phyloP scores from a whole-genome alignment of 1,140 invertebrate genomes.

The Papilio xuthus region DNA sequence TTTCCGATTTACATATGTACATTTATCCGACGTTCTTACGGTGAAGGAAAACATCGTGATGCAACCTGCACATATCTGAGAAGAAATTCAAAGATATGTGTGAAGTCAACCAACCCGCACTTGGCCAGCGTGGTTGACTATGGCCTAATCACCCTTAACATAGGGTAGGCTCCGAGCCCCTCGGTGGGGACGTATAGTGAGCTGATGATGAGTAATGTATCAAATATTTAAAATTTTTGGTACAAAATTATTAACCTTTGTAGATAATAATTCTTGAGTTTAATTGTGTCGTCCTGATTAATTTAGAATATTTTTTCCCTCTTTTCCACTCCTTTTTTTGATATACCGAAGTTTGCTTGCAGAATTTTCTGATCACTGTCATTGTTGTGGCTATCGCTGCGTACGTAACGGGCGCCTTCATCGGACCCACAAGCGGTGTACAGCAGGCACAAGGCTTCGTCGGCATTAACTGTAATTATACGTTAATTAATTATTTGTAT shows the following conservation, averaged over 20 bases:
- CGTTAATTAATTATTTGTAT: background rate
- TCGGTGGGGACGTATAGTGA: too few relatives aligned
- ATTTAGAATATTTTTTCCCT: background rate
- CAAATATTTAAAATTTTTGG: too few relatives aligned
- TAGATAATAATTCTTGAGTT: background rate
- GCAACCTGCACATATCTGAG: too few relatives aligned
- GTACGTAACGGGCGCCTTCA: slow-evolving; percentile 93
- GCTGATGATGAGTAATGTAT: too few relatives aligned
- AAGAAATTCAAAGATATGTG: too few relatives aligned
- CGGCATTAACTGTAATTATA: slow-evolving; percentile 77
- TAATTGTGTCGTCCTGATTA: background rate
- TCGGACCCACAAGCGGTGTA: slow-evolving; percentile 86
- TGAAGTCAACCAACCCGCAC: too few relatives aligned
- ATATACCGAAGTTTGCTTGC: slow-evolving; percentile 48
- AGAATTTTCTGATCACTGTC: slow-evolving; percentile 94
- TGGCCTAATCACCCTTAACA: too few relatives aligned
- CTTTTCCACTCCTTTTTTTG: slow-evolving; percentile 25
- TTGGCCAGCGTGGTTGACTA: too few relatives aligned
- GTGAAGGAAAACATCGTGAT: too few relatives aligned
- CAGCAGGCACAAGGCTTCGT: slow-evolving; percentile 90
- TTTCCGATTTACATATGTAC: too few relatives aligned
- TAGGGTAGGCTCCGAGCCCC: too few relatives aligned
- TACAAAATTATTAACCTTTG: background rate
- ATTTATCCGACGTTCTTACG: too few relatives aligned
- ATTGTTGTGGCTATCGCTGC: slow-evolving; percentile 95